Percentiles rank a stretch among this genome's conserved stretches.
Conservation (phyloP, 2,113 vertebrate genomes). For the Parus major region DNA sequence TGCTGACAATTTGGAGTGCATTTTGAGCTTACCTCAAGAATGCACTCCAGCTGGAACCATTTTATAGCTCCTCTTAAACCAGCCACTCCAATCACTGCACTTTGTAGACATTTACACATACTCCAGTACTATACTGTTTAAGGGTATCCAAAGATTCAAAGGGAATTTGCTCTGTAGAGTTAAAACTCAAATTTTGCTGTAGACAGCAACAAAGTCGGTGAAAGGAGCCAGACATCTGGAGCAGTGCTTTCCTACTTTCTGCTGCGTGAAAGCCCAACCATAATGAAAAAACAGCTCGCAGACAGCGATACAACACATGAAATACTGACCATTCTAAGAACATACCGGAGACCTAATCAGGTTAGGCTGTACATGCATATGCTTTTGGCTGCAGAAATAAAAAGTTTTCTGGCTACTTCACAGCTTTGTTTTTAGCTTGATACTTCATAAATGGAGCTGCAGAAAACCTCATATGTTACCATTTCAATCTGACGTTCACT, state of each 20-base stretch:
- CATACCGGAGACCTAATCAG: constrained; percentile 37
- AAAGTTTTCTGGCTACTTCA: constrained; percentile 32
- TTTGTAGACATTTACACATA: constrained; percentile 54
- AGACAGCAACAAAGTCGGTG: constrained; percentile 58
- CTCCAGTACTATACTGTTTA: constrained; percentile 45
- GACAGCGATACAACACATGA: not conserved
- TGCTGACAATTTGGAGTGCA: constrained; percentile 51
- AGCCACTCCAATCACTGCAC: constrained; percentile 53
- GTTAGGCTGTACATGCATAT: constrained; percentile 5
- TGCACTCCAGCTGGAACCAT: constrained; percentile 55
- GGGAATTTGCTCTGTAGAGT: constrained; percentile 63
- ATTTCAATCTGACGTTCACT: constrained; percentile 45
- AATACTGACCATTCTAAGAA: constrained; percentile 40
- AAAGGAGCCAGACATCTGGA: constrained; percentile 71
- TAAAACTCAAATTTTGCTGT: constrained; percentile 72
- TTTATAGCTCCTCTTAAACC: constrained; percentile 73
- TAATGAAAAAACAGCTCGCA: constrained; percentile 3
- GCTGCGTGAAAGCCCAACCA: constrained; percentile 17
- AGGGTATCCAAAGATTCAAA: constrained; percentile 66
- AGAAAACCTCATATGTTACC: constrained; percentile 54
- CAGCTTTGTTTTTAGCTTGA: constrained; percentile 18
- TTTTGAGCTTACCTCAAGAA: constrained; percentile 65
- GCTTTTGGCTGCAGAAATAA: constrained; percentile 28
- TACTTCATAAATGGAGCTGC: constrained; percentile 39
- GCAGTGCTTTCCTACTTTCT: constrained; percentile 14